Evolutionary conservation across 2,888 invertebrate species (phyloP), one percentile per base, ranked within the genome.

Genomic region (Amphipoea oculea): DNA sequence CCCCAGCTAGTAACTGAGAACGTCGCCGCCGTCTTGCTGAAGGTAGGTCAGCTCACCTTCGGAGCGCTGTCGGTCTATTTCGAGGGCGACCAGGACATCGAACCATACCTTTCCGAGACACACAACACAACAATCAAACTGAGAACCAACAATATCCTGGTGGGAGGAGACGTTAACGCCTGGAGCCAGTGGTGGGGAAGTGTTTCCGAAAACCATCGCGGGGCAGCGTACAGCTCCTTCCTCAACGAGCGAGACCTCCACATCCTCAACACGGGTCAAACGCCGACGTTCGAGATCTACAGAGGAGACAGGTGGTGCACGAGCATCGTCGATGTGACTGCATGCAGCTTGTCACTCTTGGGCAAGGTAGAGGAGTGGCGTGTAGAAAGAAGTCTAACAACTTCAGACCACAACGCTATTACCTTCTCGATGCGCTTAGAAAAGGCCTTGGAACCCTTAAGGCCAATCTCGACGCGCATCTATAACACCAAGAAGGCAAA

Each of bases 171-270:
- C 17, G 54, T 82, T 0, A 79, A 79, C 40, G 83, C 78, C 11
- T 82, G 82, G 80, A 83, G 82, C 45, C 77, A 66, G 17, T 80
- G 78, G 84, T 83, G 77, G 78, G 81, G 84, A 17, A 79, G 83
- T 73, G 20, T 14, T 4, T 62, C 70, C 9, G 86, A 85, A 68
- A 51, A 88, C 80, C 45, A 78, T 4, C 78, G 90, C 11, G 89
- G 90, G 2, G 76, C 36, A 5, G 79, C 66, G 0, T 83, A 79
- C 57, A 77, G 14, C 36, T 12, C 76, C 2, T 85, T 89, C 75
- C 83, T 89, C 0, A 65, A 78, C n/a, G 84, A 86, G 29, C 70
- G 69, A 29, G 79, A 87, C 0, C 29, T 86, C 45, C 87, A 89
- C 2, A 85, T 89, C 70, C 65, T 87, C 0, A 89, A 90, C 54